Percentiles rank a stretch among this genome's conserved stretches.
phyloP scores from a whole-genome alignment of 2,888 invertebrate species.

The Hypercompe scribonia region DNA sequence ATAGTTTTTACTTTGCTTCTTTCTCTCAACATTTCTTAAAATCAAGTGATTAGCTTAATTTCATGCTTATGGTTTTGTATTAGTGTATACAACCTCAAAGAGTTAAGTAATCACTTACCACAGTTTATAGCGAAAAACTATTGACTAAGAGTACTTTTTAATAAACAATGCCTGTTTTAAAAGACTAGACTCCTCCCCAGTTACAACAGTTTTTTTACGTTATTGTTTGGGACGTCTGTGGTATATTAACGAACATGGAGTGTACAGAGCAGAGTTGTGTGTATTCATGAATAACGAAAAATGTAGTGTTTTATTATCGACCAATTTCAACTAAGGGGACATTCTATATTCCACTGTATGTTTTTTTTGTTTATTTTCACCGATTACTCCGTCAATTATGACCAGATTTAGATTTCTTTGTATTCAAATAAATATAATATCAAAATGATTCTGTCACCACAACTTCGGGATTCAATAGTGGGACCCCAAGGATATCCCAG shows the following conservation, averaged over 20 bases:
- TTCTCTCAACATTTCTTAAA: neutral
- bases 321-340: neutral
- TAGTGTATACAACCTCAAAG: neutral
- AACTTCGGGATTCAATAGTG: too few species aligned
- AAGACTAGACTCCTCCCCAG: neutral
- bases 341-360: too few species aligned
- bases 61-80: neutral
- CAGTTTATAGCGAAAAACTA: neutral
- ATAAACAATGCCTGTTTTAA: constrained; percentile 3
- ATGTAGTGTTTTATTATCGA: neutral
- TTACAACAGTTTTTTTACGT: neutral
- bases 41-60: neutral
- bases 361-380: too few species aligned
- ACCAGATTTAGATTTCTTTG: too few species aligned
- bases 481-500: too few species aligned
- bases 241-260: neutral
- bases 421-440: too few species aligned
- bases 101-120: neutral
- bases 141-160: neutral
- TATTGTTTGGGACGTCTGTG: neutral
- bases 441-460: too few species aligned
- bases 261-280: neutral
- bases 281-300: neutral
- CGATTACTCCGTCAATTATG: too few species aligned
- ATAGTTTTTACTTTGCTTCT: neutral